Conservation (phyloP, 2,888 invertebrate genomes). For the Ditula angustiorana region DNA sequence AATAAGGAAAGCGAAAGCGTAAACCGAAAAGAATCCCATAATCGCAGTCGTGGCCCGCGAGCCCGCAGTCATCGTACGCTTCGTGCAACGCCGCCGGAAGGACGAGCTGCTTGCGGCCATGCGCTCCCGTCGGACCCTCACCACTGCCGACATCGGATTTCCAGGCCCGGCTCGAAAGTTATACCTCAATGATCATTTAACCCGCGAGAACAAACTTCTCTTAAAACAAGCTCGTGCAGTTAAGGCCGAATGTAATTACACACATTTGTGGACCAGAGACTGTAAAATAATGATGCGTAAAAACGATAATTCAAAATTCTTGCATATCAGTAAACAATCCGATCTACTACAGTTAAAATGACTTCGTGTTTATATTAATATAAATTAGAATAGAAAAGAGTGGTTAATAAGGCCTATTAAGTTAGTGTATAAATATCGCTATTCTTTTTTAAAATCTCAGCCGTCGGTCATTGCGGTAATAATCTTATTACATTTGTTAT, state of each 20-base stretch:
- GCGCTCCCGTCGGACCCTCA: not conserved
- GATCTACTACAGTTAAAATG: not conserved
- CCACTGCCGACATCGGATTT: not conserved
- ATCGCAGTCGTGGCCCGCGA: not conserved
- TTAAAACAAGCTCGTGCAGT: not conserved
- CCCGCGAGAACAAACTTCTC: not conserved
- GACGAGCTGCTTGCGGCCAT: not conserved
- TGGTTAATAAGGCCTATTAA: not conserved
- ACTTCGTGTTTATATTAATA: not conserved
- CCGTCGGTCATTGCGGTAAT: too few relatives aligned
- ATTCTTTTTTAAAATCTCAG: not conserved
- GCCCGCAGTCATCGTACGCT: not conserved
- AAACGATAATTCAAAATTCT: not conserved
- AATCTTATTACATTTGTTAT: too few relatives aligned
- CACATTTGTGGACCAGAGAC: not conserved
- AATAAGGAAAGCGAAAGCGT: too few relatives aligned
- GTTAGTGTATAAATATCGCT: not conserved
- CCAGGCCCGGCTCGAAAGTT: not conserved
- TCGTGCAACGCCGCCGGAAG: too few relatives aligned
- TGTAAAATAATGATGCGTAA: conserved; percentile 1
- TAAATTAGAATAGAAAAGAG: not conserved
- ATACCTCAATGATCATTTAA: not conserved
- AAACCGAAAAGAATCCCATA: too few relatives aligned
- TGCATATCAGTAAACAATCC: not conserved
- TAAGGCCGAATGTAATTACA: not conserved